Evolutionary conservation across 1,140 invertebrate species (phyloP).

Genomic region (Camponotus floridanus): DNA sequence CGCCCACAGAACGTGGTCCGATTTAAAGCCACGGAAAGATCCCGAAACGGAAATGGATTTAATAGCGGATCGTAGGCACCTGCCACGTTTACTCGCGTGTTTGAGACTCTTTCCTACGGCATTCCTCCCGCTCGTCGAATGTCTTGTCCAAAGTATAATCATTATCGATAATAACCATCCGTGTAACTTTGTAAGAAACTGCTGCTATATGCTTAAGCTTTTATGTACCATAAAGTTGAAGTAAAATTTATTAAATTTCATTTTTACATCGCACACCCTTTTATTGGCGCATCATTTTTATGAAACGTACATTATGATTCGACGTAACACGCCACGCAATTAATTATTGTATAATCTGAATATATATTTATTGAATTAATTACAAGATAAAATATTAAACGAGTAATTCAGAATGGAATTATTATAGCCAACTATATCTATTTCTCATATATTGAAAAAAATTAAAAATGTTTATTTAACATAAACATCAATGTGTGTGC

Average conservation of each 20-base stretch:
- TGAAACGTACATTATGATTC: neutral
- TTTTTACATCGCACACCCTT: neutral
- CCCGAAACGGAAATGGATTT: slow-evolving; percentile 14
- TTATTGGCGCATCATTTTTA: slow-evolving; percentile 5
- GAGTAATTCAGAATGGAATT: neutral
- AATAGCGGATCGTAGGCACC: slow-evolving; percentile 4
- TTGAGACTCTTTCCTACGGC: slow-evolving; percentile 4
- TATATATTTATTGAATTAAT: neutral
- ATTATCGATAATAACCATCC: neutral
- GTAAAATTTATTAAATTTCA: slow-evolving; percentile 32
- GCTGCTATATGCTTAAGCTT: neutral
- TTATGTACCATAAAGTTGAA: slow-evolving; percentile 19
- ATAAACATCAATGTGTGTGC: slow-evolving; percentile 23
- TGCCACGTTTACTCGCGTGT: neutral
- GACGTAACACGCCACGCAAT: neutral
- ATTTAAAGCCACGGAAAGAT: neutral
- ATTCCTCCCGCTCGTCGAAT: neutral
- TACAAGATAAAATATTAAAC: neutral
- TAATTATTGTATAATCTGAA: slow-evolving; percentile 1
- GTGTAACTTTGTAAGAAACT: slow-evolving; percentile 13
- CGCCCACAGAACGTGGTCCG: neutral
- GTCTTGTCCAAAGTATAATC: neutral
- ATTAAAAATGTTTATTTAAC: neutral
- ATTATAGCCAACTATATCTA: neutral
- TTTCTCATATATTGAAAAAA: neutral